Percentiles rank a stretch among this genome's conserved stretches.
Conservation (phyloP, 2,888 invertebrate species). For the Acleris emargana region DNA sequence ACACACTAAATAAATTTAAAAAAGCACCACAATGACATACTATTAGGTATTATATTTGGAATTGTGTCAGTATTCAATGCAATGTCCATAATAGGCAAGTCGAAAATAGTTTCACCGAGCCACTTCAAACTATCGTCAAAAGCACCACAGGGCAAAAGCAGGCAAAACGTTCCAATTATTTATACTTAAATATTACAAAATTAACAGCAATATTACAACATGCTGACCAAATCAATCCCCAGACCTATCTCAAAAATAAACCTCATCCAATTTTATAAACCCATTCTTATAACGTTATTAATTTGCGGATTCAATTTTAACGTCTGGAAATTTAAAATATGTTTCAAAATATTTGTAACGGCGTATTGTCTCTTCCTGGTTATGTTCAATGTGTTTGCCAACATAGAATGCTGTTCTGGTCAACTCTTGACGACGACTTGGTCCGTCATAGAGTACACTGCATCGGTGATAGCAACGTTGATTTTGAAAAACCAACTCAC, state of each 20-base stretch:
- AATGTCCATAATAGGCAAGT: slow-evolving; percentile 39
- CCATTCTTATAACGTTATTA: slow-evolving; percentile 54
- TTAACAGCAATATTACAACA: slow-evolving; percentile 39
- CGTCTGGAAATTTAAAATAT: slow-evolving; percentile 48
- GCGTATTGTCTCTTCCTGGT: slow-evolving; percentile 57
- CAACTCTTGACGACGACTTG: slow-evolving; percentile 55
- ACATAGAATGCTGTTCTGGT: slow-evolving; percentile 52
- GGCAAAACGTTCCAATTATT: slow-evolving; percentile 16
- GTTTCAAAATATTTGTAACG: slow-evolving; percentile 44
- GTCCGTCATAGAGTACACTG: slow-evolving; percentile 62
- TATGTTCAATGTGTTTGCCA: slow-evolving; percentile 47
- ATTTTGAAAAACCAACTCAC: slow-evolving; percentile 53
- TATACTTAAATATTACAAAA: too few relatives aligned
- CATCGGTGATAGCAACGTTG: slow-evolving; percentile 53
- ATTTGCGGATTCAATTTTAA: slow-evolving; percentile 67
- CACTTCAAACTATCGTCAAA: slow-evolving; percentile 54
- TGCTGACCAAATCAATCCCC: slow-evolving; percentile 40
- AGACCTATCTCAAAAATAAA: slow-evolving; percentile 38
- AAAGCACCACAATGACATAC: too few relatives aligned
- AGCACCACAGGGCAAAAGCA: slow-evolving; percentile 48
- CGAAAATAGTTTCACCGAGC: slow-evolving; percentile 45
- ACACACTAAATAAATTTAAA: too few relatives aligned
- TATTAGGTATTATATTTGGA: too few relatives aligned
- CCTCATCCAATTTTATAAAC: slow-evolving; percentile 50
- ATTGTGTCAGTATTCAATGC: slow-evolving; percentile 47